Evolutionary conservation across 2,888 invertebrate genomes (phyloP).

Genomic region (Anodontia alba): DNA sequence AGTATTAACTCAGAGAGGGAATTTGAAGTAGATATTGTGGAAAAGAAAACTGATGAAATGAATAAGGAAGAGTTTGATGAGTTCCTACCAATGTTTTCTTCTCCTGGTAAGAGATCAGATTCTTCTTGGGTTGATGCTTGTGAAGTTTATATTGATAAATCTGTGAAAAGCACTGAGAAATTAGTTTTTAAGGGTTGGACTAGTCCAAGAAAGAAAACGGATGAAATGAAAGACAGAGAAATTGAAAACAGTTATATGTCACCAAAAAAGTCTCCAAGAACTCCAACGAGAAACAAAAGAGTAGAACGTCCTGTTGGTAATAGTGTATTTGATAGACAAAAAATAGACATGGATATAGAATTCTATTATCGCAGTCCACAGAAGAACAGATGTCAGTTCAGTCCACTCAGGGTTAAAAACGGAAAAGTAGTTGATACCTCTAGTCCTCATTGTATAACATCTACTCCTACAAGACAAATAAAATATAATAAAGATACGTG

Average conservation of each 20-base stretch:
- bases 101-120: constrained; percentile 72
- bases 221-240: neutral
- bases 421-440: constrained; percentile 27
- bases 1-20: constrained; percentile 66
- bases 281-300: neutral
- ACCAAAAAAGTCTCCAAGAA: neutral
- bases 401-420: constrained; percentile 40
- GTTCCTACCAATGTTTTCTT: constrained; percentile 59
- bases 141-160: constrained; percentile 68
- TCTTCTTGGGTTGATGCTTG: constrained; percentile 75
- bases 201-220: constrained; percentile 37
- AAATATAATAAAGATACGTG: neutral
- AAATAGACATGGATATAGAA: constrained; percentile 67
- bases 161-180: constrained; percentile 25
- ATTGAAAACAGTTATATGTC: neutral
- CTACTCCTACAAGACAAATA: constrained; percentile 22
- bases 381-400: constrained; percentile 50
- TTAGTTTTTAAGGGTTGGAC: constrained; percentile 31
- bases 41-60: constrained; percentile 15
- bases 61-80: constrained; percentile 36
- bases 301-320: neutral
- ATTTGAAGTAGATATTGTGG: constrained; percentile 56
- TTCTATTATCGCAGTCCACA: constrained; percentile 73
- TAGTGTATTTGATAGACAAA: constrained; percentile 31
- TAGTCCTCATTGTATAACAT: constrained; percentile 17